These are phyloP conservation scores for Dolichomitus sp. DNA, from an alignment of 2,888 invertebrate genomes.

Conservation along the genomic window DNA sequence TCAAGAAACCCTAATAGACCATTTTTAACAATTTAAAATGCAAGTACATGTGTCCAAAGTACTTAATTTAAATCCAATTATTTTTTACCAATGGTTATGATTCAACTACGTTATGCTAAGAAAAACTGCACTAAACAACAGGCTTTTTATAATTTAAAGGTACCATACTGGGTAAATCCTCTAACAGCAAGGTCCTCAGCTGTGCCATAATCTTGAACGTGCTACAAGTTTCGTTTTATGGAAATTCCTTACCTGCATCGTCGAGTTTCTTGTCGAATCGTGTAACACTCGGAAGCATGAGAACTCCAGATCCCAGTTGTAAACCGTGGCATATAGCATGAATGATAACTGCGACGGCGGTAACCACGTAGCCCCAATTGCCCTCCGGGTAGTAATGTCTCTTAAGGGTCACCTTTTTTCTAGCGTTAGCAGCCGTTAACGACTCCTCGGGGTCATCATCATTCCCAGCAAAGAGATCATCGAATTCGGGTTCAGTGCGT, in stretches of 20 bases:
- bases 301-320: conserved; percentile 89
- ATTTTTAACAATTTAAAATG: neutral
- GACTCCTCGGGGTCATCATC: conserved; percentile 77
- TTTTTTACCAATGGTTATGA: neutral
- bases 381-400: conserved; percentile 94
- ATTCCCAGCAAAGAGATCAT: conserved; percentile 69
- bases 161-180: neutral
- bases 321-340: conserved; percentile 92
- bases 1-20: neutral
- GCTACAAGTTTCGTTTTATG: neutral
- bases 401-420: conserved; percentile 79
- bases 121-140: neutral
- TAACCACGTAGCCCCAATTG: conserved; percentile 95
- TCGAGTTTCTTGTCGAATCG: conserved; percentile 67
- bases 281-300: conserved; percentile 65
- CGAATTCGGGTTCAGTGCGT: conserved; percentile 74
- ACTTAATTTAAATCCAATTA: neutral
- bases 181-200: neutral
- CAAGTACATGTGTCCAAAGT: too few species aligned
- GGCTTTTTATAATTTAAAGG: neutral
- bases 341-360: conserved; percentile 90
- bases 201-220: neutral
- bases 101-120: neutral
- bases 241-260: conserved; percentile 74
- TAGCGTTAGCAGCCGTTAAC: conserved; percentile 77